Conservation (phyloP, 2,888 invertebrate species). For the Acrobasis consociella region DNA sequence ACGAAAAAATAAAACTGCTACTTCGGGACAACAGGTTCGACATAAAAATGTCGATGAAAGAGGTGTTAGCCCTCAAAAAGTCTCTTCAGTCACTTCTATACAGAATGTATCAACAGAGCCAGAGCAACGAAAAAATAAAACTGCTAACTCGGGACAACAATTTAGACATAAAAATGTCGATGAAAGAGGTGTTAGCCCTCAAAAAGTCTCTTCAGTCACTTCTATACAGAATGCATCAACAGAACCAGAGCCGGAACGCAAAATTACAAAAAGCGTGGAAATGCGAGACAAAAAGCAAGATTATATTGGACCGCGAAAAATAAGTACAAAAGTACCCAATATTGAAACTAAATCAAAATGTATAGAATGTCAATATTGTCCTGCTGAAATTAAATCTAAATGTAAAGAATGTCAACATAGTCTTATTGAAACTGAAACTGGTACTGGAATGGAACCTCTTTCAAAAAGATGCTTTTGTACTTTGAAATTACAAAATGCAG, state of each 20-base stretch:
- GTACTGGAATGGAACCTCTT: too few species aligned
- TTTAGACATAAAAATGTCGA: not conserved
- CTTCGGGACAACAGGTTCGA: not conserved
- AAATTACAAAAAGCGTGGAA: constrained; percentile 5
- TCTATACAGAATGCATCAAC: constrained; percentile 31
- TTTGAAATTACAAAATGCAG: too few species aligned
- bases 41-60: not conserved
- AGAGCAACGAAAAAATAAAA: constrained; percentile 14
- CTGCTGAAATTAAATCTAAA: too few species aligned
- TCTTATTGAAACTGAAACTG: too few species aligned
- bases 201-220: constrained; percentile 33
- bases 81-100: constrained; percentile 38
- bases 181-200: not conserved
- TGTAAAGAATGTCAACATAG: too few species aligned
- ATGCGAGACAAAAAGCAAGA: not conserved
- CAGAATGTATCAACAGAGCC: constrained; percentile 19
- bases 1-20: not conserved
- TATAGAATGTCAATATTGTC: too few species aligned
- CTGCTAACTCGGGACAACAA: too few species aligned
- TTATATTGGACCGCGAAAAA: not conserved
- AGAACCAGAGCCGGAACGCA: constrained; percentile 1
- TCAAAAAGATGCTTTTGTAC: too few species aligned
- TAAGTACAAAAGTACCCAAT: not conserved
- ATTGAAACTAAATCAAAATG: not conserved
- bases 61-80: not conserved